Percentiles rank a stretch among this genome's conserved stretches.
phyloP scores from a whole-genome alignment of 2,113 vertebrate species.

The Leuciscus idus region DNA sequence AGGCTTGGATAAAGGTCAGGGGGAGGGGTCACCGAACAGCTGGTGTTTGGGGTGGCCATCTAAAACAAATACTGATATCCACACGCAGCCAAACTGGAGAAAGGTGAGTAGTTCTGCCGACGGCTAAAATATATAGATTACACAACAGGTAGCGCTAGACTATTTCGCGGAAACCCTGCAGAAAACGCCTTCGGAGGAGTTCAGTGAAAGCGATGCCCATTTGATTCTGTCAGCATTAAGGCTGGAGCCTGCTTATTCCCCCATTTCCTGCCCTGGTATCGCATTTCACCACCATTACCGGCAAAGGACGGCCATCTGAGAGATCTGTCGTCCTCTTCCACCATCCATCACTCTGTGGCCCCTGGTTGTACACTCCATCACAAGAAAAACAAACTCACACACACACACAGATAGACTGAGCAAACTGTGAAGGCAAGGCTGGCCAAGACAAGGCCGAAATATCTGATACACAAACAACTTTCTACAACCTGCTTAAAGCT shows the following conservation, averaged over 20 bases:
- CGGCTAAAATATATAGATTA: background rate
- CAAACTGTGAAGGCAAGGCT: conserved; percentile 33
- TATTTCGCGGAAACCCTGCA: conserved; percentile 7
- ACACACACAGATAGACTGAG: conserved; percentile 23
- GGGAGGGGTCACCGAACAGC: background rate
- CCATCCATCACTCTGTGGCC: conserved; percentile 67
- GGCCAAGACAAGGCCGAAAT: background rate
- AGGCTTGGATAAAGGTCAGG: conserved; percentile 49
- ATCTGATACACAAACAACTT: conserved; percentile 15
- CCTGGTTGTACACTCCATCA: conserved; percentile 50
- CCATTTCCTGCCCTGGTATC: conserved; percentile 67
- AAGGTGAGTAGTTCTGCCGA: conserved; percentile 1
- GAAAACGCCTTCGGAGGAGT: conserved; percentile 22
- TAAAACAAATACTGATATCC: conserved; percentile 28
- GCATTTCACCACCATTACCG: conserved; percentile 75
- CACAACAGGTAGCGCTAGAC: conserved; percentile 14
- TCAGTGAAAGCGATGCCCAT: conserved; percentile 37
- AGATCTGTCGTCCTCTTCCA: conserved; percentile 56
- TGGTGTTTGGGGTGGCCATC: background rate
- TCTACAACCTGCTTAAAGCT: conserved; percentile 40
- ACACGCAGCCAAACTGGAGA: background rate
- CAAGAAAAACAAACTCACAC: conserved; percentile 39
- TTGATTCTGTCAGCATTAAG: conserved; percentile 59
- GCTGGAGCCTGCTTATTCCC: conserved; percentile 51
- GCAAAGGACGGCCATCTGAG: conserved; percentile 63